Conservation (phyloP, 2,888 invertebrate species). For the Rhopalosiphum nymphaeae region DNA sequence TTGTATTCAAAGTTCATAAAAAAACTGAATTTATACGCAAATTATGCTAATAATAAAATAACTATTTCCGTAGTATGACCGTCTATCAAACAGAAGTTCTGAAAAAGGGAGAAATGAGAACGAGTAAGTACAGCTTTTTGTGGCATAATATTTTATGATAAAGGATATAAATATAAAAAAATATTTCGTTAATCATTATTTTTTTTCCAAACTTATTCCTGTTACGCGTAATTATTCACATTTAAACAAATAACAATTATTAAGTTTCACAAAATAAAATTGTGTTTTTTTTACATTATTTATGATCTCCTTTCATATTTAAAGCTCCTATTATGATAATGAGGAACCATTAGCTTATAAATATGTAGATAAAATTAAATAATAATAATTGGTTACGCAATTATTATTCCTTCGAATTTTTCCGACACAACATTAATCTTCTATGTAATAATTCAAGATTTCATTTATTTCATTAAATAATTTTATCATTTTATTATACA, state of each 20-base stretch:
- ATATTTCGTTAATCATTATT: neutral
- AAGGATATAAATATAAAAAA: neutral
- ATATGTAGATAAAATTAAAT: neutral
- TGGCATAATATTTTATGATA: neutral
- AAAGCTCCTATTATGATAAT: neutral
- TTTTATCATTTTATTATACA: neutral
- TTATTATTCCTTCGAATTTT: neutral
- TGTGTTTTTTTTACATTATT: neutral
- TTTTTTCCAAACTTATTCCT: neutral
- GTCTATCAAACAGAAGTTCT: neutral
- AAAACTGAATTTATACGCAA: neutral
- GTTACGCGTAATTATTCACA: neutral
- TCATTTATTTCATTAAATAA: neutral
- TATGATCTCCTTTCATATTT: neutral
- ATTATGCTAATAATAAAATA: neutral
- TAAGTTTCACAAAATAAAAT: neutral
- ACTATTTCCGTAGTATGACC: neutral
- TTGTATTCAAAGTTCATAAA: neutral
- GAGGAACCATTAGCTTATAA: neutral
- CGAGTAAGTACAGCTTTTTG: neutral
- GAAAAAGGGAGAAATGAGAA: neutral
- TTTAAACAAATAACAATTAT: constrained; percentile 13
- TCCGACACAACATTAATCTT: neutral
- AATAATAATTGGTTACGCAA: neutral
- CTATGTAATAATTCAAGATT: neutral